A percentile compares a stretch with the other conserved stretches of the same genome.
Evolutionary conservation across 92 coral and sea anemone species (phyloP).

Genomic region (Porites cylindrica): DNA sequence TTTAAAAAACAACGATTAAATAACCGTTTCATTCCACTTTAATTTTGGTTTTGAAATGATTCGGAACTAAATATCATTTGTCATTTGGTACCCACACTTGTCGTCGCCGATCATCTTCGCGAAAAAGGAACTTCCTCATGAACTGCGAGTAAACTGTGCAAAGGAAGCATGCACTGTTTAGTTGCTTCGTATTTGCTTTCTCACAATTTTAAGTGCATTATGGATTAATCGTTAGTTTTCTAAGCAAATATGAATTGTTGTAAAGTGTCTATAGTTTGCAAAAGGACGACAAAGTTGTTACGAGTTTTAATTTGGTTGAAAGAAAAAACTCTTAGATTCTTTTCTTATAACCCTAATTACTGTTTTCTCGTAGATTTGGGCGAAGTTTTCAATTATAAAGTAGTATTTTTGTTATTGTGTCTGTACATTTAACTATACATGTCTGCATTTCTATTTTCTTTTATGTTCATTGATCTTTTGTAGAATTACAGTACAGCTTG

Average conservation of each 20-base stretch:
- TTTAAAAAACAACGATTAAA: neutral
- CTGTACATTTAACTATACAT: neutral
- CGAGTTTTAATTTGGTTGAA: neutral
- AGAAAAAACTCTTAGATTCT: slow-evolving; percentile 15
- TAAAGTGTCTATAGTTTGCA: neutral
- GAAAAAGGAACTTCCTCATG: neutral
- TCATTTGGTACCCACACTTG: neutral
- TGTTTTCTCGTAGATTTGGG: neutral
- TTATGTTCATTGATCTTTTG: neutral
- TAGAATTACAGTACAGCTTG: neutral
- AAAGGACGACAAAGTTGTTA: slow-evolving; percentile 13
- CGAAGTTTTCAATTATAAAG: slow-evolving; percentile 12
- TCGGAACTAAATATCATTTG: neutral
- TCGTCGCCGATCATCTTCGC: slow-evolving; percentile 5
- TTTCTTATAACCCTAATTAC: slow-evolving; percentile 15
- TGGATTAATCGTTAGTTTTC: slow-evolving; percentile 38
- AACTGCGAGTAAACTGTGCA: neutral
- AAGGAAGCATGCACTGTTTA: neutral
- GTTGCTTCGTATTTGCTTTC: slow-evolving; percentile 23
- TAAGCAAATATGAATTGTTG: slow-evolving; percentile 24
- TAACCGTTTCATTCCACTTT: too few species aligned
- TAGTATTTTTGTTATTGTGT: slow-evolving; percentile 13
- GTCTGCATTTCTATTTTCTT: neutral
- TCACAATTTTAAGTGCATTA: slow-evolving; percentile 22
- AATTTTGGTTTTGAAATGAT: neutral